Percentiles rank a stretch among this genome's conserved stretches.
These are phyloP conservation scores for Diglossa brunneiventris DNA, from an alignment of 2,113 vertebrate species.

Conservation along the genomic window DNA sequence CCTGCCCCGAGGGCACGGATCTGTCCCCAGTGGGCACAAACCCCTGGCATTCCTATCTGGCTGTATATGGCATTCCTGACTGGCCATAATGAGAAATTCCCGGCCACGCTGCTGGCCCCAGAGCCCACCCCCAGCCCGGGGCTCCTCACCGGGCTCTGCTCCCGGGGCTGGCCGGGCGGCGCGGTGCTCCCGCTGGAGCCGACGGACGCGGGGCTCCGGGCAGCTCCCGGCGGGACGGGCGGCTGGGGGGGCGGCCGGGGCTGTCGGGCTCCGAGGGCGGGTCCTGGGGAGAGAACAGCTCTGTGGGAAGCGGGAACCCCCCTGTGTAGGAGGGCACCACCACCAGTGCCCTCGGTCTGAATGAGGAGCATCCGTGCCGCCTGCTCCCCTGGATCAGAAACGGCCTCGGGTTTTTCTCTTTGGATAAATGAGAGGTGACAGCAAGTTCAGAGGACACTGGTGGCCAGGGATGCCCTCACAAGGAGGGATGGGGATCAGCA, in stretches of 20 bases:
- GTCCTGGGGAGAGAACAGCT: slow-evolving; percentile 67
- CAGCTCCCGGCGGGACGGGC: slow-evolving; percentile 69
- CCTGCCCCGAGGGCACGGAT: fast-evolving
- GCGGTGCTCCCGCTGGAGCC: slow-evolving; percentile 76
- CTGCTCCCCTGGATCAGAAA: not conserved
- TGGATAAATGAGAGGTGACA: not conserved
- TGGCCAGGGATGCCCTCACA: not conserved
- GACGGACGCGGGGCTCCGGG: slow-evolving; percentile 77
- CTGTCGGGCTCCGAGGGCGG: slow-evolving; percentile 80
- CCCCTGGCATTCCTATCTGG: fast-evolving
- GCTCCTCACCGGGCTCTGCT: slow-evolving; percentile 73
- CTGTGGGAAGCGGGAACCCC: not conserved
- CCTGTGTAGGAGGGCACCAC: too few relatives aligned
- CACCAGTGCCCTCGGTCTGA: fast-evolving
- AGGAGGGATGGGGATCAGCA: not conserved
- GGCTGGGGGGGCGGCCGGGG: slow-evolving; percentile 68
- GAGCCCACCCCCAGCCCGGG: fast-evolving
- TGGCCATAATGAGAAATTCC: fast-evolving
- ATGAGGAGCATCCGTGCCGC: fast-evolving
- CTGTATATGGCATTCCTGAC: fast-evolving
- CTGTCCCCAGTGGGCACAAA: not conserved
- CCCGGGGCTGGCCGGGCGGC: slow-evolving; percentile 77
- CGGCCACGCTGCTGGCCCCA: fast-evolving
- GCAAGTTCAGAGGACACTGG: not conserved
- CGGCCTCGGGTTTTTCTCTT: not conserved